Evolutionary conservation across 2,113 vertebrate species (phyloP).

Genomic region (Campylorhamphus procurvoides): DNA sequence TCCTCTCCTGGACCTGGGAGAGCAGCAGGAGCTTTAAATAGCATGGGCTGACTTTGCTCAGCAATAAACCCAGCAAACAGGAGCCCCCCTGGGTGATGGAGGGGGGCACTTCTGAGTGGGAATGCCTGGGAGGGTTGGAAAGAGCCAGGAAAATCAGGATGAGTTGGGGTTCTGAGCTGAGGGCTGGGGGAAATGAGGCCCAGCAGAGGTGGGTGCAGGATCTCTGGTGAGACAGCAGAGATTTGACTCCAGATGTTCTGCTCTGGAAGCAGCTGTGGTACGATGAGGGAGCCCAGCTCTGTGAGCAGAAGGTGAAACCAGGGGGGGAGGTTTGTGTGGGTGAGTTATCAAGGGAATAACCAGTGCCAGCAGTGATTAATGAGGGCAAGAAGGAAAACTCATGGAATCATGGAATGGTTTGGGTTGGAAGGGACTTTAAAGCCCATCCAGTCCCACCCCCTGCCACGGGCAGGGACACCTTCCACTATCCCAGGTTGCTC

Average conservation of each 20-base stretch:
- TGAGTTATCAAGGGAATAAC: not conserved
- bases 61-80: not conserved
- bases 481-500: not conserved
- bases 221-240: fast-evolving
- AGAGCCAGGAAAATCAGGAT: not conserved
- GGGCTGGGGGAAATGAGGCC: not conserved
- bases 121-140: not conserved
- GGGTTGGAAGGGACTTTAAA: not conserved
- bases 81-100: not conserved
- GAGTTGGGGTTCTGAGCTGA: not conserved
- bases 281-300: not conserved
- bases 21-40: not conserved
- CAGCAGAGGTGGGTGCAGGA: not conserved
- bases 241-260: not conserved
- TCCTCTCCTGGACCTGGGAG: not conserved
- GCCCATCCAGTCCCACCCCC: not conserved
- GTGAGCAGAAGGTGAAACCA: not conserved
- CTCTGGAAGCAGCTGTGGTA: not conserved
- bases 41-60: not conserved
- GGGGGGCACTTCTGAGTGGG: not conserved
- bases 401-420: not conserved
- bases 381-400: not conserved
- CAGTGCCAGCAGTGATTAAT: not conserved
- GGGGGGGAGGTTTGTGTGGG: not conserved
- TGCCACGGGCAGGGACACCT: not conserved